A percentile compares a stretch with the other conserved stretches of the same genome.
Conservation (phyloP, 2,888 invertebrate genomes). For the Polyploca ridens region DNA sequence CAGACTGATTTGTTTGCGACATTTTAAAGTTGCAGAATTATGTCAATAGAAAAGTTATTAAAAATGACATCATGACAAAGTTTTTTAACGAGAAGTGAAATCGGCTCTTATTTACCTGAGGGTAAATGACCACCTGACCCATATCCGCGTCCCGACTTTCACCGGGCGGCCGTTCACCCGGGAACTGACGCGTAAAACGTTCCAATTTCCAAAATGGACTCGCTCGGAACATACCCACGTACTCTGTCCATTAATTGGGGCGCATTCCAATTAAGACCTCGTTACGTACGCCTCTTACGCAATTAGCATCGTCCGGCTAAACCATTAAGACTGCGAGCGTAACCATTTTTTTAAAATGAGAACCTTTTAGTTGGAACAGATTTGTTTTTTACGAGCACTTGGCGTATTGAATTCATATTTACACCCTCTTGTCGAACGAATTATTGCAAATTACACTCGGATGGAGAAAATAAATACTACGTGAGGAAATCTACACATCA, state of each 20-base stretch:
- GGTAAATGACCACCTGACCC: slow-evolving; percentile 83
- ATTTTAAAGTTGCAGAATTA: not conserved
- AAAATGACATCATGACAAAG: not conserved
- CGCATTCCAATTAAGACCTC: slow-evolving; percentile 82
- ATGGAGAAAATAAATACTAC: not conserved
- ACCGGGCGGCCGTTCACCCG: slow-evolving; percentile 79
- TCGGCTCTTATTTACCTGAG: slow-evolving; percentile 60
- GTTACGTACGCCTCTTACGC: slow-evolving; percentile 76
- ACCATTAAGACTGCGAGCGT: slow-evolving; percentile 51
- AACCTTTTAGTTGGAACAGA: slow-evolving; percentile 21
- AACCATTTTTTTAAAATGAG: slow-evolving; percentile 48
- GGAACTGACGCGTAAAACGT: slow-evolving; percentile 73
- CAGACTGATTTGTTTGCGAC: slow-evolving; percentile 9
- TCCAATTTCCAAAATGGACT: slow-evolving; percentile 75
- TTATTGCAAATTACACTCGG: slow-evolving; percentile 7
- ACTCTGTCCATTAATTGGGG: slow-evolving; percentile 75
- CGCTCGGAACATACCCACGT: slow-evolving; percentile 58
- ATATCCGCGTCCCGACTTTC: slow-evolving; percentile 78
- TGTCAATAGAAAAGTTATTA: not conserved
- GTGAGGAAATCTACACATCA: not conserved
- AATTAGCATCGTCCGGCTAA: slow-evolving; percentile 68
- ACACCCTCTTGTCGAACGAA: not conserved
- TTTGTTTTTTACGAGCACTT: slow-evolving; percentile 8
- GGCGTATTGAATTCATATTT: not conserved
- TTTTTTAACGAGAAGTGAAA: slow-evolving; percentile 50